A percentile compares a stretch with the other conserved stretches of the same genome.
Conservation (phyloP, 2,797 vertebrate species). For the Enteromius argenteus region DNA sequence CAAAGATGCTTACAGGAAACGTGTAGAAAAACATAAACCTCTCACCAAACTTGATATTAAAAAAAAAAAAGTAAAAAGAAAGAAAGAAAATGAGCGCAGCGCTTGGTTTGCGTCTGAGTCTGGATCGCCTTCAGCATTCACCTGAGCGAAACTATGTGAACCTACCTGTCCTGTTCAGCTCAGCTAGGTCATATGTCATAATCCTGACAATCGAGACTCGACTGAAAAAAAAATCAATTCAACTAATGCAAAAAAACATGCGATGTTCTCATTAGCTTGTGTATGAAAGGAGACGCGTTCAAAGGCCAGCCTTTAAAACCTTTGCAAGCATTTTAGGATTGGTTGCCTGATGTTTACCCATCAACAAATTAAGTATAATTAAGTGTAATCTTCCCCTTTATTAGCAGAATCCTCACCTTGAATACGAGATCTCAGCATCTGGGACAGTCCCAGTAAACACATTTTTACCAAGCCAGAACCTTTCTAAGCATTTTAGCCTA, state of each 20-base stretch:
- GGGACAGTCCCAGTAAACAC: background rate
- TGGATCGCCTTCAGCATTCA: background rate
- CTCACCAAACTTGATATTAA: conserved; percentile 7
- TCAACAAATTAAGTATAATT: background rate
- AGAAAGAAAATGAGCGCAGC: background rate
- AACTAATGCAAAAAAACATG: background rate
- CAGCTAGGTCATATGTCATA: background rate
- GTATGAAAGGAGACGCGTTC: too few relatives aligned
- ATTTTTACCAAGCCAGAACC: background rate
- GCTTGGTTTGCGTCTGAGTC: background rate
- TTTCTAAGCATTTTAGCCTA: too few relatives aligned
- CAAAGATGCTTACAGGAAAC: background rate
- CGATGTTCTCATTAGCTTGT: background rate
- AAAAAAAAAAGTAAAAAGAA: background rate
- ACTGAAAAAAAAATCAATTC: background rate
- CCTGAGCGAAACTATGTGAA: conserved; percentile 32
- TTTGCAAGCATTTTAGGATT: background rate
- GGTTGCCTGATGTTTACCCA: background rate
- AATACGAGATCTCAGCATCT: background rate
- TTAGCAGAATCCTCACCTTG: background rate
- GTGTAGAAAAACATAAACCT: background rate
- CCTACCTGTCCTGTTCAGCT: conserved; percentile 23
- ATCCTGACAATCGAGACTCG: background rate
- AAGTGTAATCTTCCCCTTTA: background rate
- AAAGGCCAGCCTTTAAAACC: background rate